Evolutionary conservation across 2,113 vertebrate species (phyloP).

Genomic region (Albula glossodonta): DNA sequence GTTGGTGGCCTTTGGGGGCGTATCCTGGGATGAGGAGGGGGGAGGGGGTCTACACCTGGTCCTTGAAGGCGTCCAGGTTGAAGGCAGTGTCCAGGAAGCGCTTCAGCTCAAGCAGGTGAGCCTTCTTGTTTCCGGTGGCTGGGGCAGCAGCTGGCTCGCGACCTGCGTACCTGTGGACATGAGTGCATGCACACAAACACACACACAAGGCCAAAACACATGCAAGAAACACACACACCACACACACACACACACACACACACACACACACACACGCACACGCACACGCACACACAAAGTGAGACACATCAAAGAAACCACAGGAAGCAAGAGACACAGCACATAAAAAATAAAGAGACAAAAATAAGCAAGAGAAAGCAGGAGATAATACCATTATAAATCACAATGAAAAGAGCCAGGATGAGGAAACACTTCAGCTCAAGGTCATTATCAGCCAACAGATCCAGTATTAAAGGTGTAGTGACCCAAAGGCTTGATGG

Average conservation of each 20-base stretch:
- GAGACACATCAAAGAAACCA: not conserved
- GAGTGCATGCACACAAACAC: not conserved
- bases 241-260: no score
- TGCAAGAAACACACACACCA: not conserved
- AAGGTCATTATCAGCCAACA: no score
- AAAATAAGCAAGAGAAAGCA: not conserved
- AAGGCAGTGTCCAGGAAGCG: constrained; percentile 88
- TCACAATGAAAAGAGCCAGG: not conserved
- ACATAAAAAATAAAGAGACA: not conserved
- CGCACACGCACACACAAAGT: no score
- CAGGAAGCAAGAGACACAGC: not conserved
- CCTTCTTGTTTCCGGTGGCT: constrained; percentile 94
- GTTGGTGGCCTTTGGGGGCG: not conserved
- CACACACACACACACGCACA: no score
- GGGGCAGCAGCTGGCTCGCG: constrained; percentile 88
- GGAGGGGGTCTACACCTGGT: constrained; percentile 67
- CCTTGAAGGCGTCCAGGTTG: constrained; percentile 83
- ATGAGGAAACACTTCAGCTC: no score
- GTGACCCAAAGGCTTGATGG: not conserved
- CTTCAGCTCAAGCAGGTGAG: constrained; percentile 85
- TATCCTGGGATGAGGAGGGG: constrained; percentile 13
- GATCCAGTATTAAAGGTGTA: not conserved
- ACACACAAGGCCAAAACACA: not conserved
- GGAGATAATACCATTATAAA: not conserved
- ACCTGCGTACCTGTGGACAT: constrained; percentile 82